These are phyloP conservation scores for Acomys russatus DNA, from an alignment of 2,797 vertebrate genomes.

Conservation along the genomic window DNA sequence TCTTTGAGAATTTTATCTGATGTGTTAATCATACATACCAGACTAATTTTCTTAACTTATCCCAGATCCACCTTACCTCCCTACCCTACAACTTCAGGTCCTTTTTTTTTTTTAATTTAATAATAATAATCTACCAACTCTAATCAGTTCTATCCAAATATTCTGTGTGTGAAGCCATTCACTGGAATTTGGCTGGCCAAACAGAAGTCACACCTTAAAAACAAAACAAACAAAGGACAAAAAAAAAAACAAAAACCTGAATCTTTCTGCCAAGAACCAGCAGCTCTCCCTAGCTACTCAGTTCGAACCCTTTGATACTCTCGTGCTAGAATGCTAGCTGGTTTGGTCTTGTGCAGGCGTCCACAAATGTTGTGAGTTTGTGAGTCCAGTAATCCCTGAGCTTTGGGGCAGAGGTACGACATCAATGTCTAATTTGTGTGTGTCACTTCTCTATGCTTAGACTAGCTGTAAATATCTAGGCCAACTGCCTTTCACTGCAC, in stretches of 20 bases:
- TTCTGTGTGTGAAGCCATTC: background rate
- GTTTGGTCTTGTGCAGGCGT: background rate
- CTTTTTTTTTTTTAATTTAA: background rate
- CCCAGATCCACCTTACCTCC: background rate
- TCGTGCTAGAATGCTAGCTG: background rate
- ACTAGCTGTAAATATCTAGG: background rate
- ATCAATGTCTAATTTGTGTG: background rate
- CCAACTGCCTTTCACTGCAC: background rate
- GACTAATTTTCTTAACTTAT: background rate
- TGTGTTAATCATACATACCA: background rate
- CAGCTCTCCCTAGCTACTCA: background rate
- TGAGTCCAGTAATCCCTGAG: background rate
- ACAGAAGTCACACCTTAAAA: background rate
- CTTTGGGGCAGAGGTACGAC: background rate
- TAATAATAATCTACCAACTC: background rate
- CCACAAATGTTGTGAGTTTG: background rate
- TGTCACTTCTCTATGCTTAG: background rate
- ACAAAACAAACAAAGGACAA: background rate
- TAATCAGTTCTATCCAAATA: background rate
- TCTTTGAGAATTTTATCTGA: background rate
- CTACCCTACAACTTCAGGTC: background rate
- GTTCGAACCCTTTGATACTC: too few species aligned
- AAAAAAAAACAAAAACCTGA: background rate
- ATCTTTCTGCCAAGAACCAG: background rate
- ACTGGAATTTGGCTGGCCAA: background rate